Evolutionary conservation across 2,797 vertebrate species (phyloP), one percentile per base, ranked within the genome.

Genomic region (Cheirogaleus major): DNA sequence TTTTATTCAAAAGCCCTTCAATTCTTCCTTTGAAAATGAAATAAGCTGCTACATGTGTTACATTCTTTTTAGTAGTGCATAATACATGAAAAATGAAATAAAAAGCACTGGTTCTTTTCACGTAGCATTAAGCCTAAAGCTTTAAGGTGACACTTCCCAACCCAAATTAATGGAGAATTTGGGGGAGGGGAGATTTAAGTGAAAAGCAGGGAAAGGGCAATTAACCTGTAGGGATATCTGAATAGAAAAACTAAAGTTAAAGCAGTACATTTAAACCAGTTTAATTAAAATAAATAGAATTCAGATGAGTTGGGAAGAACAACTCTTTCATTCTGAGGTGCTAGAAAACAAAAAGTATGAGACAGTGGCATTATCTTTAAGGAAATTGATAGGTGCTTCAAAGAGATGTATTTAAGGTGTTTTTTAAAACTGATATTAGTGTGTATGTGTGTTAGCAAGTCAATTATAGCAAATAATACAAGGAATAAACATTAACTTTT

Each of bases 1-100:
- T 97, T 97, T 96, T 93, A 94, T 57, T 96, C 89, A 81, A 97
- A 98, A 88, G 45, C 52, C 61, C 75, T 90, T 89, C 78, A 95
- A 43, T 87, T 92, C 48, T 67, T 86, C 84, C 93, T 95, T 76
- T 75, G 38, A 95, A 96, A 95, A 89, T 83, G 32, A 96, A 96
- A 45, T 91, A 83, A 65, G 65, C 70, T 81, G 20, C 10, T 57
- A 70, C 50, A 41, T 41, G 61, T 52, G 43, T 93, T 87, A 80
- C n/a, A 48, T 73, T 94, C 57, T 83, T 96, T 91, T 89, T 85
- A 94, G 89, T 73, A 67, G 23, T 83, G 4, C 69, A 85, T 45
- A 86, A 95, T 91, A 82, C 22, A 59, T 25, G 50, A 59, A 93
- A 95, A 87, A 80, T 17, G 59, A 67, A 97, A 96, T 32, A n/a